Evolutionary conservation across 2,113 vertebrate genomes (phyloP).

Genomic region (Xenopus borealis): DNA sequence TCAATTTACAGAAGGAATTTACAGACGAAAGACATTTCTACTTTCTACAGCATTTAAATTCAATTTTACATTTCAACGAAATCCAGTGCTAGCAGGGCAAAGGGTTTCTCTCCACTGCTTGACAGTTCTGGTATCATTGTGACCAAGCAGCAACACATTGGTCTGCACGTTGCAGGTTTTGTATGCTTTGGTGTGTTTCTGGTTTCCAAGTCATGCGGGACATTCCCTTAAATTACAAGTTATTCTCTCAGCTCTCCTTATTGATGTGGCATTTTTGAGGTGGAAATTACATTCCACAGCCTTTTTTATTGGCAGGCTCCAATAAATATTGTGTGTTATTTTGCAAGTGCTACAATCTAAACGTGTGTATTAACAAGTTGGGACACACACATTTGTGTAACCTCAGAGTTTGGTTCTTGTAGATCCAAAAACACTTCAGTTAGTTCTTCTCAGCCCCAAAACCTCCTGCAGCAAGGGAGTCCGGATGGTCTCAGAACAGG

Average conservation of each 20-base stretch:
- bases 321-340: constrained; percentile 9
- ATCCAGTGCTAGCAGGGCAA: not conserved
- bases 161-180: not conserved
- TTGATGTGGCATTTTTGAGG: not conserved
- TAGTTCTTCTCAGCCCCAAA: not conserved
- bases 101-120: constrained; percentile 3
- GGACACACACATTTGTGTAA: not conserved
- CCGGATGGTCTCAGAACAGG: not conserved
- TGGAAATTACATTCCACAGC: not conserved
- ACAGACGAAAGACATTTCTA: constrained; percentile 20
- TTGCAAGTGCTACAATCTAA: not conserved
- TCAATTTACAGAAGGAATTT: not conserved
- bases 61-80: constrained; percentile 16
- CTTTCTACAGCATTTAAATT: not conserved
- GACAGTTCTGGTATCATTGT: not conserved
- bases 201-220: not conserved
- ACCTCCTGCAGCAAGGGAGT: not conserved
- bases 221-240: not conserved
- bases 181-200: not conserved
- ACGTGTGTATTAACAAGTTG: too few relatives aligned
- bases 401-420: not conserved
- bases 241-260: not conserved
- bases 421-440: not conserved
- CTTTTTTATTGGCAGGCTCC: constrained; percentile 32
- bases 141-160: not conserved